These are phyloP conservation scores for Acromyrmex heyeri DNA, from an alignment of 1,140 invertebrate species.

Conservation along the genomic window DNA sequence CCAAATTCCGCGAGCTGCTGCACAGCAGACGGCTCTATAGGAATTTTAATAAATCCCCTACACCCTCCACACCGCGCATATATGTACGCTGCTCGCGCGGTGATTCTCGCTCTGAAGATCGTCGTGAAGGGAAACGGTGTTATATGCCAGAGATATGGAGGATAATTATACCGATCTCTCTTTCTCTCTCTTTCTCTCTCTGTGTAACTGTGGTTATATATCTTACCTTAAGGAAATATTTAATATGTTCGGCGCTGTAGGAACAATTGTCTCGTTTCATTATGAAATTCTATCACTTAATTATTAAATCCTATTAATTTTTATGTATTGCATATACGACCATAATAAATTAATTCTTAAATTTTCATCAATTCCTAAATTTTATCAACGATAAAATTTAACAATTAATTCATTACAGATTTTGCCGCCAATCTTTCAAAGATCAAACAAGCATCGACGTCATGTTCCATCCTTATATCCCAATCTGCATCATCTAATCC, in stretches of 20 bases:
- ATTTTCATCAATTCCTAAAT: too few relatives aligned
- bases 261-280: constrained; percentile 7
- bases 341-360: neutral
- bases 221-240: constrained; percentile 43
- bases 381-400: neutral
- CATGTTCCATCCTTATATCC: constrained; percentile 33
- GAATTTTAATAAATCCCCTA: constrained; percentile 66
- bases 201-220: constrained; percentile 14
- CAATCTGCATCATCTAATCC: constrained; percentile 56
- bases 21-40: constrained; percentile 36
- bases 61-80: neutral
- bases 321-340: neutral
- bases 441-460: constrained; percentile 17
- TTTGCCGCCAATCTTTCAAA: neutral
- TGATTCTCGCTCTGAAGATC: constrained; percentile 52
- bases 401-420: constrained; percentile 30
- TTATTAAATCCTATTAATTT: neutral
- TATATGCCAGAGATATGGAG: constrained; percentile 10
- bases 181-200: neutral
- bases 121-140: constrained; percentile 14
- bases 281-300: neutral
- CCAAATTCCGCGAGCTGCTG: constrained; percentile 58
- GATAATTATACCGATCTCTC: constrained; percentile 48
- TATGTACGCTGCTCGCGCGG: constrained; percentile 24
- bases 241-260: constrained; percentile 9